Evolutionary conservation across 1,140 invertebrate species (phyloP).

Genomic region (Babylonia areolata): DNA sequence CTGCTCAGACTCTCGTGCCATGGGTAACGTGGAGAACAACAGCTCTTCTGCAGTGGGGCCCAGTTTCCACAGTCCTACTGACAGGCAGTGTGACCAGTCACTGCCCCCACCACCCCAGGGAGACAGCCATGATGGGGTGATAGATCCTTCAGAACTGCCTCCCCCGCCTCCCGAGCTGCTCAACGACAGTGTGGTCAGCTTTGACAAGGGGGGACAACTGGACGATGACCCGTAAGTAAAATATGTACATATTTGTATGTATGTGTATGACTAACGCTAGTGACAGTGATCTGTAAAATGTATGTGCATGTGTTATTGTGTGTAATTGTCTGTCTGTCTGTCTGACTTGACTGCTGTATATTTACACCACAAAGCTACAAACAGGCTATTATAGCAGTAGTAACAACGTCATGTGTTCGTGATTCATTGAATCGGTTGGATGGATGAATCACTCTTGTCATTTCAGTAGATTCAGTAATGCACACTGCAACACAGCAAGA

Average conservation of each 20-base stretch:
- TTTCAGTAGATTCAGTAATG: too few species aligned
- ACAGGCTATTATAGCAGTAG: too few species aligned
- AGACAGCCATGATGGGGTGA: background rate
- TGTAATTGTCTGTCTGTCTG: background rate
- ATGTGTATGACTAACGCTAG: too few species aligned
- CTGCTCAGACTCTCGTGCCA: slow-evolving; percentile 3
- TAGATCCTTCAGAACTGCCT: slow-evolving; percentile 53
- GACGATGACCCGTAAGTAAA: slow-evolving; percentile 34
- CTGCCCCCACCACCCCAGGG: slow-evolving; percentile 6
- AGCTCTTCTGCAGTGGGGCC: background rate
- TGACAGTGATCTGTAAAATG: background rate
- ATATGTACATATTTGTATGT: slow-evolving; percentile 4
- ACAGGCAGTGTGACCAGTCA: background rate
- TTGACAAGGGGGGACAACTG: slow-evolving; percentile 20
- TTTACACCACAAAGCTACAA: too few species aligned
- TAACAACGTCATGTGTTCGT: too few species aligned
- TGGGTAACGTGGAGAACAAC: background rate
- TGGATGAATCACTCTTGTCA: too few species aligned
- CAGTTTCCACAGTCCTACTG: background rate
- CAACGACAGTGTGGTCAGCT: background rate
- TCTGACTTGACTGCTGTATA: too few species aligned
- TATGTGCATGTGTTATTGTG: background rate
- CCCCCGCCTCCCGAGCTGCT: slow-evolving; percentile 56
- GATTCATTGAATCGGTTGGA: too few species aligned
- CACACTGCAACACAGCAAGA: too few species aligned